These are phyloP conservation scores for Sebastes matsubarae DNA, from an alignment of 2,797 vertebrate genomes.

Conservation along the genomic window DNA sequence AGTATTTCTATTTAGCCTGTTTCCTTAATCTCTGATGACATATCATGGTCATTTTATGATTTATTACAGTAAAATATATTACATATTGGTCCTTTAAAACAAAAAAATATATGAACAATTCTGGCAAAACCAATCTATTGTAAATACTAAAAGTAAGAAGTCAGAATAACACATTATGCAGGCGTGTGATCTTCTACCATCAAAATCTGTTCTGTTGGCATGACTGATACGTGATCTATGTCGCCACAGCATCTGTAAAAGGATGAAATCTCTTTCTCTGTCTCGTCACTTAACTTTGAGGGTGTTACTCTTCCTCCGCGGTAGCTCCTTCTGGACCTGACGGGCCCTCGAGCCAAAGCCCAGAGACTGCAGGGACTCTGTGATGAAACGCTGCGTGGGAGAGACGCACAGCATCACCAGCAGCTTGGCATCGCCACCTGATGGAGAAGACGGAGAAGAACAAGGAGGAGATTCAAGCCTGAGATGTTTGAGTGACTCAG, in stretches of 20 bases:
- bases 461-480: background rate
- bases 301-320: slow-evolving; percentile 70
- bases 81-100: no score
- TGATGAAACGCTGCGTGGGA: slow-evolving; percentile 82
- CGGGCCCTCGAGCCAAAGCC: slow-evolving; percentile 83
- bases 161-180: background rate
- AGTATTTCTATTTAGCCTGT: no score
- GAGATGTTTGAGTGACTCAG: background rate
- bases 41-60: no score
- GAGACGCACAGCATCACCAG: slow-evolving; percentile 89
- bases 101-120: background rate
- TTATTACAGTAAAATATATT: no score
- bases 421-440: slow-evolving; percentile 89
- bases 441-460: slow-evolving; percentile 24
- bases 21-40: no score
- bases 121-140: background rate
- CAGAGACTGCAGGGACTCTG: slow-evolving; percentile 86
- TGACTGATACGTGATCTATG: background rate
- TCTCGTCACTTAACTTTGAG: slow-evolving; percentile 67
- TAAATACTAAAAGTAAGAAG: background rate
- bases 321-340: slow-evolving; percentile 81
- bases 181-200: background rate
- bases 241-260: background rate
- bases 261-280: background rate
- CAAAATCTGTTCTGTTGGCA: background rate